Percentiles rank a stretch among this genome's conserved stretches.
Conservation (phyloP, 2,113 vertebrate genomes). For the Leucopsar rothschildi region DNA sequence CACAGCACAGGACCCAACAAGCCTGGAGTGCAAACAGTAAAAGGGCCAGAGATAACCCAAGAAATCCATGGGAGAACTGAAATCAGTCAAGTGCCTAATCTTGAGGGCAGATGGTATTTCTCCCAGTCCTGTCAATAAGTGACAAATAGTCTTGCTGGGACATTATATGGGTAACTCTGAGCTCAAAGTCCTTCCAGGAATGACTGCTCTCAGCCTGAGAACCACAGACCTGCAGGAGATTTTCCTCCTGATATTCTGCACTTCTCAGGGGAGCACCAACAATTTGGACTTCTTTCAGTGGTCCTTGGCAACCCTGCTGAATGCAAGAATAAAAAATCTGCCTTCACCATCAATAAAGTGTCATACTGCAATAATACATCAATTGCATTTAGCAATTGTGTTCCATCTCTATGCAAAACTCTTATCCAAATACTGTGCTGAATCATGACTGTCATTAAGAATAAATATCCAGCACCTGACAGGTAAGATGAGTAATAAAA, state of each 20-base stretch:
- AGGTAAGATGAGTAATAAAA: not conserved
- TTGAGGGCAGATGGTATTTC: not conserved
- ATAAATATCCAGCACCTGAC: not conserved
- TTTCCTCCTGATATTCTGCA: not conserved
- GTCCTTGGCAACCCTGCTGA: not conserved
- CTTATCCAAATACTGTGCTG: not conserved
- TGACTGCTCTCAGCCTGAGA: not conserved
- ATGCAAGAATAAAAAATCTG: not conserved
- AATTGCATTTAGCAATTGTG: not conserved
- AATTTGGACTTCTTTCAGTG: not conserved
- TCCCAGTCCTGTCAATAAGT: not conserved
- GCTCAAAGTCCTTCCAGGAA: not conserved
- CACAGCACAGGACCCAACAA: not conserved
- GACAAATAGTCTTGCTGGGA: not conserved
- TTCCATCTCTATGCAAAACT: not conserved
- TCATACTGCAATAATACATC: not conserved
- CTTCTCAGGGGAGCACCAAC: not conserved
- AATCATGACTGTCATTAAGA: not conserved
- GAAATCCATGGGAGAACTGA: not conserved
- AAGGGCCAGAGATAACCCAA: not conserved
- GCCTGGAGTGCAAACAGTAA: not conserved
- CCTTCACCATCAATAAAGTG: not conserved
- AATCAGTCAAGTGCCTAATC: not conserved
- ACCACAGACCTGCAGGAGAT: not conserved
- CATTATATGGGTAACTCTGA: not conserved